Base-by-base conservation (phyloP, 2,113 vertebrate species). In the Campylomormyrus numenius region DNA sequence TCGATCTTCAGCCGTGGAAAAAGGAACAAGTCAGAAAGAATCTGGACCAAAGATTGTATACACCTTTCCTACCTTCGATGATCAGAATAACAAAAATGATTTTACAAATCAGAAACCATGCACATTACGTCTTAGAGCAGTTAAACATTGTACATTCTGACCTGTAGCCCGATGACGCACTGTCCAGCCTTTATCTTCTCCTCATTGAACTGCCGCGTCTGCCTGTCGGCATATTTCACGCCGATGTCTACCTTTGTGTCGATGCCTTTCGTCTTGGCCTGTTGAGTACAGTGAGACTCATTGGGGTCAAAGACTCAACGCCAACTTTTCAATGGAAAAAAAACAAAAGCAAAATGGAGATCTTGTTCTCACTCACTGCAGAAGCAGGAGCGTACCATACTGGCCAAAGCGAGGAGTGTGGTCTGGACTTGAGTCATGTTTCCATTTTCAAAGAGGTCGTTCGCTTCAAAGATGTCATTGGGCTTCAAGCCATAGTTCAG, bases 361-460 rank as follows among this genome's bases (percentile, higher is more conserved):
- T 5, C 48, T 46, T 49, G 10, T 27, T 62, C 45, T 35, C 49
- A 45, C 77, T 42, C 6, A n/a, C 88, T 24, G 9, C 9, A 85
- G 6, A 46, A 24, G 15, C 7, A 19, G 42, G 86, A 91, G 95
- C 96, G 88, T 93, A 98, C 97, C 97, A 97, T 96, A 80, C 97
- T 96, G 88, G 97, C 97, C 56, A 98, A 93, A 2, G 97, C 96
- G 88, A 97, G 96, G 91, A 98, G 92, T 1, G 97, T 96, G 17
- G 96, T 97, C 94, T 98, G 97, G 83, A 98, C 97, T 92, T 97
- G 97, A 87, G 97, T 98, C 97, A 98, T 95, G 92, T 97, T 98
- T 91, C 97, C 97, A 90, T 97, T 97, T 94, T 98, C 97, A 93
- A 97, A 98, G 74, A 97, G 97, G 93, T 98, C 97, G 89, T 98